These are phyloP conservation scores for Nasonovia ribisnigri DNA, from an alignment of 2,888 invertebrate genomes.

Conservation along the genomic window DNA sequence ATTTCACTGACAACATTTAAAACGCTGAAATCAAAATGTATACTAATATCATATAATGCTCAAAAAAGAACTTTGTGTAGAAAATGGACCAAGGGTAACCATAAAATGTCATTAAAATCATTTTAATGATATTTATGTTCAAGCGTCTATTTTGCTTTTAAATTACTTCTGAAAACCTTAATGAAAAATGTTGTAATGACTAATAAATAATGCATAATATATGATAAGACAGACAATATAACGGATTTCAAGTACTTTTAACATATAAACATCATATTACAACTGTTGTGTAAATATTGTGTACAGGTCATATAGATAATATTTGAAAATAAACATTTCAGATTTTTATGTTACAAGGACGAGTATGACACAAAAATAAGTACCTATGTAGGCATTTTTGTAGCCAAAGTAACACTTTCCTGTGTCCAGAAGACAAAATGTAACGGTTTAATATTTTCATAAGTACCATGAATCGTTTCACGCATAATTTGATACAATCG, in stretches of 20 bases:
- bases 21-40: not conserved
- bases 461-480: not conserved
- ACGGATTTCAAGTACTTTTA: constrained; percentile 29
- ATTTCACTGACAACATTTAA: not conserved
- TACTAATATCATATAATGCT: not conserved
- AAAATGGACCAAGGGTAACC: constrained; percentile 53
- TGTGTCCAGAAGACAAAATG: not conserved
- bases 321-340: constrained; percentile 39
- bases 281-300: not conserved
- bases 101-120: constrained; percentile 32
- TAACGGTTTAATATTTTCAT: constrained; percentile 1
- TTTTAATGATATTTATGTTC: constrained; percentile 32
- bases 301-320: constrained; percentile 13
- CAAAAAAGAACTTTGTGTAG: not conserved
- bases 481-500: not conserved
- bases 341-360: constrained; percentile 45
- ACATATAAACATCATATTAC: not conserved
- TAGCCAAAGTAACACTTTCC: not conserved
- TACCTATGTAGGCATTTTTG: constrained; percentile 8
- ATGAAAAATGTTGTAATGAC: constrained; percentile 14
- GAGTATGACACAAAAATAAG: constrained; percentile 8
- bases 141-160: not conserved
- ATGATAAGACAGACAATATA: constrained; percentile 34
- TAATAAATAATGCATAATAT: constrained; percentile 18
- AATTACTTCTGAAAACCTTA: constrained; percentile 23